Base-by-base conservation (phyloP, 2,113 vertebrate genomes). In the Dipodomys merriami region DNA sequence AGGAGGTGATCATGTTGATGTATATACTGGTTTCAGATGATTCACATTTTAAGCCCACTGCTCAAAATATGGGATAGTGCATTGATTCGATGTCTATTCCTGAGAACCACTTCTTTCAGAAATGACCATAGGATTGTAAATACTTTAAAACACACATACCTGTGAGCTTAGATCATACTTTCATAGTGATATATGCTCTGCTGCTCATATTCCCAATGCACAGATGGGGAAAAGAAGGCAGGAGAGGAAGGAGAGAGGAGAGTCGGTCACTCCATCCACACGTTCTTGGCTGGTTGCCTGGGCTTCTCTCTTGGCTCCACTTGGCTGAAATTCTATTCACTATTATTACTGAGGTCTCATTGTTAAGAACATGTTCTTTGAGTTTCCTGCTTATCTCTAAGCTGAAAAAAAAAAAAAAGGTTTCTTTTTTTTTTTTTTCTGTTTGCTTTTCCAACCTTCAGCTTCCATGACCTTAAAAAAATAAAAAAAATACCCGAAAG, bases 401-500 rank as follows among this genome's bases (percentile, higher is more conserved):
- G 46, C 39, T 93, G 29, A 80, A 87, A 72, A 95, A 94, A 91
- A 91, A 20, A 1, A 25, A 39, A 8, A n/a, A n/a, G n/a, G n/a
- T n/a, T n/a, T n/a, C n/a, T 10, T 4, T 18, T 39, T 20, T 39
- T 1, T 7, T 18, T 13, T 39, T 64, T 91, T 39, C 22, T 93
- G 30, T 94, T 94, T 90, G 33, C 3, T 94, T 96, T 97, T 95
- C 96, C 72, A 92, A 79, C 33, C 78, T 97, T 95, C 76, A 83
- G 71, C 1, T 53, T 96, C 60, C 84, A 30, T 92, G 87, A 82
- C 86, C 90, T 96, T 96, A 95, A 83, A 78, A 49, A 89, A 57
- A 91, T 67, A 89, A 46, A 89, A 57, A 91, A 67, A 89, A 80
- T 16, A 83, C 95, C 80, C 13, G 84, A 81, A 84, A 91, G 49